Base-by-base conservation (phyloP, 2,797 vertebrate species). In the Chelonia mydas region DNA sequence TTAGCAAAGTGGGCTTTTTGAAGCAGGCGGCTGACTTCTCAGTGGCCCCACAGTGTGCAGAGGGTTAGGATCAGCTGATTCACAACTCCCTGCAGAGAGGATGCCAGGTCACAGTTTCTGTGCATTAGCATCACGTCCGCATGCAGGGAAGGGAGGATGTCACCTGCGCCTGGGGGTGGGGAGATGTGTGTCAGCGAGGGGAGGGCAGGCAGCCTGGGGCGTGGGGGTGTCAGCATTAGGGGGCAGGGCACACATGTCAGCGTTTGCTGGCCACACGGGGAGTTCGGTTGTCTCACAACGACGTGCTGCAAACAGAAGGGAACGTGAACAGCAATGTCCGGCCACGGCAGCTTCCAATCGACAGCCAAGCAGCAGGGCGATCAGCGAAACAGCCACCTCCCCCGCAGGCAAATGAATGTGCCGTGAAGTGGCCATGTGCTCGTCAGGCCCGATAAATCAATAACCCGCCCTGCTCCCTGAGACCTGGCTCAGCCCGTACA, bases 41-140 rank as follows among this genome's bases (percentile, higher is more conserved):
- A 37, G 37, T 6, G n/a, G 41, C 74, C 41, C 41, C 45, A 28
- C n/a, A 17, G 10, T 2, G 11, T 19, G 50, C 33, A 1, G 33
- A 3, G 7, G 25, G 41, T 0, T 0, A 31, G 84, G 0, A 33
- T 72, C 57, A 0, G 23, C 12, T 4, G 28, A 31, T 57, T 15
- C 57, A 5, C 57, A 59, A 57, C 28, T 31, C 57, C 59, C 13
- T 6, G 77, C 45, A 47, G 27, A 79, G 47, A 51, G 13, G 77
- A 33, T 49, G 74, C 37, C 21, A 23, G 23, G 37, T 41, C 37
- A 23, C 54, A 54, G 23, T 23, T 25, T 23, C 57, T 59, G 47
- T 16, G 17, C 76, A 49, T 50, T 49, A 33, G 76, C 28, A 45
- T 47, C 25, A 2, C 27, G 4, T 49, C 11, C 3, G 25, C 45